Evolutionary conservation across 2,888 invertebrate species (phyloP), one percentile per base, ranked within the genome.

Genomic region (Eupithecia inturbata): DNA sequence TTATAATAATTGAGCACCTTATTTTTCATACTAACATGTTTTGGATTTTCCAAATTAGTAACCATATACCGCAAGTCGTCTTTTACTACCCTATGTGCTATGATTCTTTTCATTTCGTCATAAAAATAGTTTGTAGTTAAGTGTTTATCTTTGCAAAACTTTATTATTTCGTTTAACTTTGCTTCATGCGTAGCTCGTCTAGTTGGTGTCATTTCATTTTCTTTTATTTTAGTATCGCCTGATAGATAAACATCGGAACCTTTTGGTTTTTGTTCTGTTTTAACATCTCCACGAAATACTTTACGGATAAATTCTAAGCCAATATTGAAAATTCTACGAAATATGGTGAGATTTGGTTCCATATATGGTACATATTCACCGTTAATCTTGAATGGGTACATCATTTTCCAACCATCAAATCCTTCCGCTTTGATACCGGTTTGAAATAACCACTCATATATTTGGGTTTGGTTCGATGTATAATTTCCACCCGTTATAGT

Each of bases 61-160:
- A 89, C 80, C 86, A 91, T 87, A 69, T 68, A 22, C 69, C 88
- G 85, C 4, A 88, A 53, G 0, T 75, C 72, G 66, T 89, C 88
- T 49, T 80, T 84, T 0, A 88, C 77, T 7, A 39, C 22, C 1
- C 78, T 77, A 0, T 80, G 76, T 4, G 41, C 71, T 33, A 76
- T 41, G 6, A 90, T 89, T 60, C 88, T 84, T 57, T 80, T 49
- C 69, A 90, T 80, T 82, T 91, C 89, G 0, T 81, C 70, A 53
- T 85, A 83, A 3, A 90, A 80, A 79, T 88, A 89, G 14, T 82
- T 77, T 0, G 89, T 85, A 0, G 82, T 74, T 3, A 71, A 31
- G 9, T 77, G 80, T 57, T 83, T 78, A 0, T 77, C 67, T 26
- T 76, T 63, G 69, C 89, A 77, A 57, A 84, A 88, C 0, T 81